A percentile compares a stretch with the other conserved stretches of the same genome.
Conservation (phyloP, 2,797 vertebrate species). For the Apogon hyalosoma region DNA sequence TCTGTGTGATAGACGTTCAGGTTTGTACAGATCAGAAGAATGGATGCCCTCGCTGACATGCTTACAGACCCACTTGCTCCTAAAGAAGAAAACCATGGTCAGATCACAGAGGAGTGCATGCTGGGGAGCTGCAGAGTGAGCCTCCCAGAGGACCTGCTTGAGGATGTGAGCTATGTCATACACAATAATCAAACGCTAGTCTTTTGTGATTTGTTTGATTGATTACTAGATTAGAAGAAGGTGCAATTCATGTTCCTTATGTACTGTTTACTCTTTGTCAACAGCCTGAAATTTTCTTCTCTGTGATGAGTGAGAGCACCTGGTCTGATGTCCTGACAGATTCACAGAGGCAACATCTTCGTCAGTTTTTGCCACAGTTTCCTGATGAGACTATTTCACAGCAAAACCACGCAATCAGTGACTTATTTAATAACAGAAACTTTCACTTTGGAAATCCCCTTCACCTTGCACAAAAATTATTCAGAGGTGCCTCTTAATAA, state of each 20-base stretch:
- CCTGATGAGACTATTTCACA: slow-evolving; percentile 85
- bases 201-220: neutral
- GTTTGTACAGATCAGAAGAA: slow-evolving; percentile 58
- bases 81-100: slow-evolving; percentile 83
- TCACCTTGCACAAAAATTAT: slow-evolving; percentile 94
- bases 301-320: slow-evolving; percentile 92
- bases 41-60: slow-evolving; percentile 94
- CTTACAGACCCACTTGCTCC: slow-evolving; percentile 91
- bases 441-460: slow-evolving; percentile 95
- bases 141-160: slow-evolving; percentile 94
- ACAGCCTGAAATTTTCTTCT: slow-evolving; percentile 96
- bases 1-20: slow-evolving; percentile 1
- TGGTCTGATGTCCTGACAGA: slow-evolving; percentile 93
- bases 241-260: neutral
- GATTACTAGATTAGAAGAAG: neutral
- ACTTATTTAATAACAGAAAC: slow-evolving; percentile 90
- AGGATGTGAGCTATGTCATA: slow-evolving; percentile 87
- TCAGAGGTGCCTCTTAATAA: slow-evolving; percentile 86
- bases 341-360: slow-evolving; percentile 90
- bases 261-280: slow-evolving; percentile 13
- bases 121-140: slow-evolving; percentile 90
- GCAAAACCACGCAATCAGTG: slow-evolving; percentile 85
- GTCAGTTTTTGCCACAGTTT: slow-evolving; percentile 92
- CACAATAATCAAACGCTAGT: neutral
- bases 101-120: slow-evolving; percentile 96